Evolutionary conservation across 2,888 invertebrate genomes (phyloP), one percentile per base, ranked within the genome.

Genomic region (Tryphoninae sp.): DNA sequence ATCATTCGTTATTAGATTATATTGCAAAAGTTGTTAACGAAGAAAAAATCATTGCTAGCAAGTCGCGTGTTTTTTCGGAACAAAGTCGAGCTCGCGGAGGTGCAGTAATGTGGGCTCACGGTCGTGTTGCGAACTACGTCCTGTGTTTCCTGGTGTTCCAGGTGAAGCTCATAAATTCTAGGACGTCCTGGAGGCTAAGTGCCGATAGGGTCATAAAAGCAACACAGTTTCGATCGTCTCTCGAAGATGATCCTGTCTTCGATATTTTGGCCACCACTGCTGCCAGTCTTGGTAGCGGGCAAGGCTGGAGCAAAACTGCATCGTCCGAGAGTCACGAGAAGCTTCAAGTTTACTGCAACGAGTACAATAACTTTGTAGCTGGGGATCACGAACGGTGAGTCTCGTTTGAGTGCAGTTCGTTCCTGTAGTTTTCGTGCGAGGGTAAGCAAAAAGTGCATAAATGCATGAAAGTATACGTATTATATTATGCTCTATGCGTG

Each of bases 141-240:
- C 86, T 91, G 79, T 92, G 90, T 79, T 89, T 92, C 78, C 84
- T 92, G 51, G 86, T 91, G 16, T 86, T 92, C 42, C 91, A 91
- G 80, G 89, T 91, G 16, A 89, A 88, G 71, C 92, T 94, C 84
- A 96, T 95, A 85, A 97, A 97, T 92, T 96, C 97, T 51, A 94
- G 96, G 86, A 96, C 96, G 19, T 96, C 97, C 73, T 97, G 97
- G 97, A 95, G 95, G 92, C 92, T 97, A 81, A 96, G 95, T 91
- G 93, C 94, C 69, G 96, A 96, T 87, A 95, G 95, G 92, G 95
- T 96, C 80, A 94, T 96, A 80, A 95, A 95, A 88, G 94, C 94
- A 64, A 94, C 93, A 93, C 82, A 84, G 49, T 83, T 86, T 19
- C 71, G 83, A 1, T 73, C 90, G 87, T 74, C 89, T 88, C 71